Base-by-base conservation (phyloP, 2,888 invertebrate species). In the Monopis laevigella region DNA sequence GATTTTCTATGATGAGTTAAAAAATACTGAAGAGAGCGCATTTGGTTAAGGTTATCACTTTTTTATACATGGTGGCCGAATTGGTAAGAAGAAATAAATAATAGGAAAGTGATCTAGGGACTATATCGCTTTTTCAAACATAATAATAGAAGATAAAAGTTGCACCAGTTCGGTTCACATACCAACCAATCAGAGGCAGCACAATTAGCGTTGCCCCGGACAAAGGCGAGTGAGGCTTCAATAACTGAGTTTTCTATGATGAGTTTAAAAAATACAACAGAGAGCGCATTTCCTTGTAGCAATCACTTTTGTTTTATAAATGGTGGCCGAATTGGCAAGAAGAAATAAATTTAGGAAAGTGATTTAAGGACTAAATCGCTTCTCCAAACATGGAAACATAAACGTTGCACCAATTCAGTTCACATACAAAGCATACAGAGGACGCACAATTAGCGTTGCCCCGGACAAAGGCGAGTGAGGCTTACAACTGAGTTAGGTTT, bases 131-230 rank as follows among this genome's bases (percentile, higher is more conserved):
- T 8, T 32, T 32, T 10, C 14, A 32, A 32, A n/a, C 30, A 3
- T 11, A 30, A 13, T 13, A 14, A 3, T 8, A 3, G 6, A 30
- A 30, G 16, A 10, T 17, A 32, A 32, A 17, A 14, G 14, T 7
- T 32, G 14, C 32, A 32, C 32, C 17, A 14, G 32, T 32, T 32
- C 32, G 16, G 32, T 32, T 16, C 16, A 6, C 32, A 7, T 14
- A 17, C 32, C 32, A 17, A 32, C 16, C 32, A 32, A 32, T 32
- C 32, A 32, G 32, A 32, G 32, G 4, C 17, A 17, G 17, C 8
- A 17, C 32, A 32, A 32, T 32, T 32, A 32, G 32, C 32, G n/a
- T 13, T 32, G 32, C 32, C n/a, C 17, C 32, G 32, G 32, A 32
- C 32, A 32, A 32, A 32, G 32, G 32, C 14, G 32, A 4, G 29